A percentile compares a stretch with the other conserved stretches of the same genome.
Evolutionary conservation across 1,140 invertebrate genomes (phyloP).

Genomic region (Apis laboriosa): DNA sequence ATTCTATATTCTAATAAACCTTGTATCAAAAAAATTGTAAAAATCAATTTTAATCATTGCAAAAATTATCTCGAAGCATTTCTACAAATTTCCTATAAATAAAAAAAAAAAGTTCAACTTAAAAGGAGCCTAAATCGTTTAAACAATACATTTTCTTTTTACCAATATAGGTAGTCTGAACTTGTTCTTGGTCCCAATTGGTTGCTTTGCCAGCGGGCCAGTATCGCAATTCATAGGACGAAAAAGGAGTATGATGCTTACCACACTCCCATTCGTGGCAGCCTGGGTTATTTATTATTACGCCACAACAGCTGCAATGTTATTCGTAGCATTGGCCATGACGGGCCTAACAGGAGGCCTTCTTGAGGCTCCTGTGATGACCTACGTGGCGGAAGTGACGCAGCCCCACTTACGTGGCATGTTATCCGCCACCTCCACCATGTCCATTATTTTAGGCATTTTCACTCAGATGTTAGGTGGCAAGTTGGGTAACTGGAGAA

Average conservation of each 20-base stretch:
- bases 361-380: slow-evolving; percentile 89
- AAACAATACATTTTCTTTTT: background rate
- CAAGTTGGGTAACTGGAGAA: slow-evolving; percentile 86
- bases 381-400: slow-evolving; percentile 90
- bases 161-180: slow-evolving; percentile 86
- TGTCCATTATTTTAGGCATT: slow-evolving; percentile 87
- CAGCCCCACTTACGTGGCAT: slow-evolving; percentile 88
- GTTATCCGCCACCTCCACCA: slow-evolving; percentile 86
- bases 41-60: too few relatives aligned
- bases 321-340: slow-evolving; percentile 85
- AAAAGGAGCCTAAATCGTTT: too few relatives aligned
- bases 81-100: too few relatives aligned
- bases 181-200: slow-evolving; percentile 88
- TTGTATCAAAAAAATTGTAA: too few relatives aligned
- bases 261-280: slow-evolving; percentile 87
- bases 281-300: slow-evolving; percentile 88
- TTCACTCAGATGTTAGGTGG: slow-evolving; percentile 87
- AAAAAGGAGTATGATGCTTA: slow-evolving; percentile 86
- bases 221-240: slow-evolving; percentile 86
- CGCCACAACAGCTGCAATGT: slow-evolving; percentile 82
- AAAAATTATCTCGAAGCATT: too few relatives aligned
- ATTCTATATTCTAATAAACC: too few relatives aligned
- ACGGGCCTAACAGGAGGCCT: slow-evolving; percentile 88
- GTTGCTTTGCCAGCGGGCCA: slow-evolving; percentile 87
- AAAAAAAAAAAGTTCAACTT: too few relatives aligned